A percentile compares a stretch with the other conserved stretches of the same genome.
phyloP scores from a whole-genome alignment of 2,113 vertebrate species.

The Gallinago jamesoni region DNA sequence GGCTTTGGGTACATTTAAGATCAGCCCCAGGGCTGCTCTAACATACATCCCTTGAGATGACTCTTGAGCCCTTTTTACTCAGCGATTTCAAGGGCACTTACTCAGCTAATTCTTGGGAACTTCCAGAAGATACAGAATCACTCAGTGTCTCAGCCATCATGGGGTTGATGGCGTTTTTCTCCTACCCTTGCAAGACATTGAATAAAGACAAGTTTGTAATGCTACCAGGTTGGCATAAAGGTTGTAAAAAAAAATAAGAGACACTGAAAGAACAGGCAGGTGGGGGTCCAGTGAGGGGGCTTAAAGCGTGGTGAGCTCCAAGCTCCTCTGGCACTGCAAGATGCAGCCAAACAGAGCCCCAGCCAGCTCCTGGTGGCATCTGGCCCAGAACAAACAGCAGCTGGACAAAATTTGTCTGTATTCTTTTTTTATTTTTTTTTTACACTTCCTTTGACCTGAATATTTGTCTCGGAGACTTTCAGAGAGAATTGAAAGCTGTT shows the following conservation, averaged over 20 bases:
- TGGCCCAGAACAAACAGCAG: not conserved
- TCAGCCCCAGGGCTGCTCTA: not conserved
- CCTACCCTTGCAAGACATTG: not conserved
- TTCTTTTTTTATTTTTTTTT: no score
- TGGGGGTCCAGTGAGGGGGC: not conserved
- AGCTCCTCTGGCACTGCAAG: not conserved
- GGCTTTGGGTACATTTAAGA: not conserved
- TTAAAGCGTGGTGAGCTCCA: not conserved
- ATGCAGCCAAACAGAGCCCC: not conserved
- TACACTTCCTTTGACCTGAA: slow-evolving; percentile 8
- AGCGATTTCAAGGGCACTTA: not conserved
- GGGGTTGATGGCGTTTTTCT: not conserved
- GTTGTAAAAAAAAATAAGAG: not conserved
- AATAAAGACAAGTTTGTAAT: not conserved
- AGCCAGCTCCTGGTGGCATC: not conserved
- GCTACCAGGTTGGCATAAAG: not conserved
- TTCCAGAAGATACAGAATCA: not conserved
- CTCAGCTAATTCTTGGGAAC: not conserved
- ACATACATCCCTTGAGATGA: not conserved
- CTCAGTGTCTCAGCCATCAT: not conserved
- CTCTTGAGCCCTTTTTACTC: not conserved
- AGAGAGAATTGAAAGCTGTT: not conserved
- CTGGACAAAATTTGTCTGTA: not conserved
- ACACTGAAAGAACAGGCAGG: not conserved
- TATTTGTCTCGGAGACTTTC: not conserved